Base-by-base conservation (phyloP, 2,797 vertebrate species). In the Acipenser transmontanus region DNA sequence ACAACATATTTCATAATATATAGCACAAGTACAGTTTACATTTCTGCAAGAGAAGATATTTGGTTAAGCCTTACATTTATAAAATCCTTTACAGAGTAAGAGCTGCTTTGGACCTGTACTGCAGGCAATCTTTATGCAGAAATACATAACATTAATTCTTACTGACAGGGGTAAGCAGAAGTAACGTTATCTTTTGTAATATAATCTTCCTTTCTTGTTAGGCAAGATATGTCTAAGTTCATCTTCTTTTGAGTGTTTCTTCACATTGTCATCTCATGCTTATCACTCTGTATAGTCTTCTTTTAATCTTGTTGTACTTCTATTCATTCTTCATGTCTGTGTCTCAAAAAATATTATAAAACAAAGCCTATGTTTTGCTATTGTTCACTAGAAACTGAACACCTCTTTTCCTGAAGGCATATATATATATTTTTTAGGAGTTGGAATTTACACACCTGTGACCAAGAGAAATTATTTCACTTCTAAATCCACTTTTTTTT, bases 361-460 rank as follows among this genome's bases (percentile, higher is more conserved):
- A 47, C 62, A 67, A 62, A 69, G 62, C 47, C 64, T 47, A 61
- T 10, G 34, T 51, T 56, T 65, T 60, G 11, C 6, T 7, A 70
- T 74, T 71, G 72, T 77, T 61, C 50, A 49, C 59, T 3, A n/a
- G 73, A 71, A 77, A 74, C 68, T 50, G 34, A 68, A 74, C 52
- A 71, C 67, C 47, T 65, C 59, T 61, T 70, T 48, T 51, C 63
- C 14, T 62, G 63, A 54, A 65, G 52, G 66, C 52, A 50, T 60
- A 17, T 60, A 17, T 17, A 17, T 17, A 17, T 17, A 17, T 65
- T 60, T 54, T 73, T 69, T 70, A 66, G 59, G 10, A 13, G 17
- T 71, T 65, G 56, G 64, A 50, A 69, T 73, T 63, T 65, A 71
- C 63, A 66, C 76, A 73, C 70, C 76, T 75, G 72, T 67, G 50